These are phyloP conservation scores for cattle (Bos taurus) DNA, from an alignment of 2,113 vertebrate species.

Conservation along the genomic window ARS-UCD2.0 NC_037333.1:45805001-45805500, in stretches of 20 bases:
- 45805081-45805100: background rate
- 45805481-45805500: fast-evolving
- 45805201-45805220: background rate
- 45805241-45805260: no score
- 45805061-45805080: background rate
- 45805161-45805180: background rate
- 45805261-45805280: no score
- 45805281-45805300: no score
- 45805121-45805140: background rate
- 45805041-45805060: background rate
- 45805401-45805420: no score
- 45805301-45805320: no score
- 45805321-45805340: no score
- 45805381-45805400: no score
- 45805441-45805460: no score
- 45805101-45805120: background rate
- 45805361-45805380: no score
- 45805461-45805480: fast-evolving
- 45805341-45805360: no score
- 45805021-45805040: background rate
- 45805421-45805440: no score
- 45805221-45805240: no score
- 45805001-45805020: background rate
- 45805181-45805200: background rate
- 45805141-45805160: background rate